Base-by-base conservation (phyloP, 92 coral and sea anemone species). In the Siderastrea radians region DNA sequence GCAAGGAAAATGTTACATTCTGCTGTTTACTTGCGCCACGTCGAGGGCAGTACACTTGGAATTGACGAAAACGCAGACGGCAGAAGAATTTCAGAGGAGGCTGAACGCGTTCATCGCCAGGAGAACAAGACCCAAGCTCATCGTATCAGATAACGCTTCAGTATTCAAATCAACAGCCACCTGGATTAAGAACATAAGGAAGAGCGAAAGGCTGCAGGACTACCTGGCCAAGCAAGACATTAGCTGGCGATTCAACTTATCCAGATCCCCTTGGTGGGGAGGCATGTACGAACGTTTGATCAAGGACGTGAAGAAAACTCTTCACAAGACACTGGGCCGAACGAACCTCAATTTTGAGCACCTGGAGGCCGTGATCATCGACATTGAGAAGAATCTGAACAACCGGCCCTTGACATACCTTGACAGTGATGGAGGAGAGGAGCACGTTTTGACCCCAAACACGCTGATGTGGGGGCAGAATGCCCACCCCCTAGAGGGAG, bases 361-460 rank as follows among this genome's bases (percentile, higher is more conserved):
- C 13, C 58, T 89, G 74, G 75, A 78, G 75, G 85, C 79, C n/a
- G 67, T 62, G 67, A 26, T 62, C 10, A 62, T 62, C 1, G 67
- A 68, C 15, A 12, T 68, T 43, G 93, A 90, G 79, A 70, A 90
- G 89, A 77, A 80, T 13, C 59, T 78, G 68, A 90, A 84, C 85
- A 90, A 90, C 64, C 90, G 86, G 67, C 44, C 93, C 86, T 59
- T 90, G 66, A 90, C 86, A 7, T 80, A 90, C 84, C 77, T 90
- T 58, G 38, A 26, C 38, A 26, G 38, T 26, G 38, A 26, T 26
- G 38, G 38, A 26, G 38, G 38, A 0, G 38, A 26, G 38, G 38
- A 26, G 0, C 38, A 26, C 0, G 38, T 26, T 26, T 26, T 26
- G 38, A 26, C 38, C 38, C 38, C 38, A 26, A n/a, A 26, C 38